Conservation (phyloP, 2,797 vertebrate genomes). For the Buphagus erythrorhynchus region DNA sequence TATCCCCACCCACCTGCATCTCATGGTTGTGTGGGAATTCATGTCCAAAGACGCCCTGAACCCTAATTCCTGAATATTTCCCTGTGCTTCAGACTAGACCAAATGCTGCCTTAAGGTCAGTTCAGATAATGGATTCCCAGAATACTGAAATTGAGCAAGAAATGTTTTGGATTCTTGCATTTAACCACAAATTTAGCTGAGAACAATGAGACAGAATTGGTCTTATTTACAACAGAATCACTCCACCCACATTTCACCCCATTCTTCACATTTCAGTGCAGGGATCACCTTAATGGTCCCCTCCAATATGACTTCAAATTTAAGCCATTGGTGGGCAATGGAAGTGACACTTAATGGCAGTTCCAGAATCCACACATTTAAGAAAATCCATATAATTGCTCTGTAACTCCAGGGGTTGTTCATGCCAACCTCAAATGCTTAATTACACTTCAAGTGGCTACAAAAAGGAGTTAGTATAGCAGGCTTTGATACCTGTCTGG, state of each 20-base stretch:
- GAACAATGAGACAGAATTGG: background rate
- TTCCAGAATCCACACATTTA: background rate
- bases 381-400: background rate
- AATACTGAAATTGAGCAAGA: background rate
- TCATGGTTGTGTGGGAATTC: background rate
- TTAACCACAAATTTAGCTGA: background rate
- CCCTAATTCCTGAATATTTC: background rate
- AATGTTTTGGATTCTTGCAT: background rate
- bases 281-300: background rate
- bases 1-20: background rate
- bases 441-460: background rate
- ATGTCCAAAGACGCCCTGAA: background rate
- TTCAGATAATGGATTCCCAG: background rate
- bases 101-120: background rate
- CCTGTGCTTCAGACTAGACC: background rate
- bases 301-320: accelerated
- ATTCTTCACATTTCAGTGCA: background rate
- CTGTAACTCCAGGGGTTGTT: background rate
- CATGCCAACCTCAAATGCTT: background rate
- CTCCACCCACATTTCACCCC: background rate
- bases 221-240: background rate
- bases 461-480: background rate
- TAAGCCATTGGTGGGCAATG: background rate
- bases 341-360: background rate
- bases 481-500: background rate